phyloP scores from a whole-genome alignment of 1,140 invertebrate genomes.

The Dryas iulia region DNA sequence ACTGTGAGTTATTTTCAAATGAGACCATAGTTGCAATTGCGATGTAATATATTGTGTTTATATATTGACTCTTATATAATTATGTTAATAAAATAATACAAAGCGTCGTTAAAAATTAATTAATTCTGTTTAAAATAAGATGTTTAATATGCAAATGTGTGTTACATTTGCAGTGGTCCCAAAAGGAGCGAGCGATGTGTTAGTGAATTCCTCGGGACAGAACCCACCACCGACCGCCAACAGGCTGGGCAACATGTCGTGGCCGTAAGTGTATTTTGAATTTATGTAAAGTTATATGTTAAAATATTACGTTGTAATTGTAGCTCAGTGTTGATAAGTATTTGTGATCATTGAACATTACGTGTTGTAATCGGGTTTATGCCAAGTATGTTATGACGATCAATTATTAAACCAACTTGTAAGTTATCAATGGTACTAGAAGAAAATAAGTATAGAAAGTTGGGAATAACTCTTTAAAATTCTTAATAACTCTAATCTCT shows the following conservation, averaged over 20 bases:
- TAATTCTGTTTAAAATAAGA: background rate
- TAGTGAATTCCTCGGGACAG: constrained; percentile 56
- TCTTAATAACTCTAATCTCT: too few relatives aligned
- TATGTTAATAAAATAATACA: background rate
- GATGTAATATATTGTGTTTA: background rate
- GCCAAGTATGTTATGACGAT: too few relatives aligned
- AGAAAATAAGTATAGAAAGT: too few relatives aligned
- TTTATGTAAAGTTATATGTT: background rate
- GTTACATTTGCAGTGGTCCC: constrained; percentile 41
- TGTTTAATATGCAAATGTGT: background rate
- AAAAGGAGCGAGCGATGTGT: constrained; percentile 66
- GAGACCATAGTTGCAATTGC: background rate
- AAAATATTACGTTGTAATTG: background rate
- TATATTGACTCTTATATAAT: background rate
- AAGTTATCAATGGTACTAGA: too few relatives aligned
- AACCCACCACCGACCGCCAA: constrained; percentile 60
- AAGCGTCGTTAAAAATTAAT: background rate
- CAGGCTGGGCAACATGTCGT: constrained; percentile 66
- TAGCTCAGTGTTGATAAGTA: too few relatives aligned
- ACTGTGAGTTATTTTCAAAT: background rate
- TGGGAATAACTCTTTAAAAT: too few relatives aligned
- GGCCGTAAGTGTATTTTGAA: constrained; percentile 55
- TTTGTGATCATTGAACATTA: too few relatives aligned
- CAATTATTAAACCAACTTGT: too few relatives aligned
- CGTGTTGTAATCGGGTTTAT: too few relatives aligned